A percentile compares a stretch with the other conserved stretches of the same genome.
Conservation (phyloP, 1,140 invertebrate species). For the Hylaeus anthracinus region DNA sequence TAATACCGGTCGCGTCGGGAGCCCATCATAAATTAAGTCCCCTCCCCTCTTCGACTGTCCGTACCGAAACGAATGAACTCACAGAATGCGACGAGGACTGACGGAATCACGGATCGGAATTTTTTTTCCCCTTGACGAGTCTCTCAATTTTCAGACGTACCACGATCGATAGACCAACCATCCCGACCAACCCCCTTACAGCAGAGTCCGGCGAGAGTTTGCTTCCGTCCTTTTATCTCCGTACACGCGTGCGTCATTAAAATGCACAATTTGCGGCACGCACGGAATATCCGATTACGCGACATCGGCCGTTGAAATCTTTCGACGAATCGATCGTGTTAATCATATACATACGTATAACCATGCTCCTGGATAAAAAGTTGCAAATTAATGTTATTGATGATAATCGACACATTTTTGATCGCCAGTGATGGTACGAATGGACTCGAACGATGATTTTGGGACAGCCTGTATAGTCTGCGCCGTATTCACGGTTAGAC, state of each 20-base stretch:
- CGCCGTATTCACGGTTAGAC: slow-evolving; percentile 67
- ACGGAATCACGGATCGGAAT: slow-evolving; percentile 51
- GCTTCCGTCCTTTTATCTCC: neutral
- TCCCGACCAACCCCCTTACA: too few species aligned
- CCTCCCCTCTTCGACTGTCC: slow-evolving; percentile 8
- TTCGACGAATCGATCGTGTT: neutral
- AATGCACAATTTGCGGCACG: neutral
- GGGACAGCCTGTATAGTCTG: neutral
- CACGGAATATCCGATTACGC: neutral
- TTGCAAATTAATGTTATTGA: too few species aligned
- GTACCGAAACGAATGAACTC: slow-evolving; percentile 33
- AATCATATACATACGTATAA: too few species aligned
- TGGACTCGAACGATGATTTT: too few species aligned
- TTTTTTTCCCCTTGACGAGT: slow-evolving; percentile 18
- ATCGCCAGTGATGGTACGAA: too few species aligned
- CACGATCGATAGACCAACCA: slow-evolving; percentile 4
- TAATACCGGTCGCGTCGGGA: slow-evolving; percentile 49
- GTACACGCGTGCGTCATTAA: slow-evolving; percentile 8
- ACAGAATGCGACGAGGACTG: slow-evolving; percentile 28
- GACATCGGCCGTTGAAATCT: neutral
- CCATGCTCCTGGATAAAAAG: too few species aligned
- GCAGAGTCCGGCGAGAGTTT: neutral
- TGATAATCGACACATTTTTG: too few species aligned
- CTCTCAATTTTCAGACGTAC: slow-evolving; percentile 4
- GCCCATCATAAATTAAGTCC: slow-evolving; percentile 56